A percentile compares a stretch with the other conserved stretches of the same genome.
Conservation (phyloP, 2,113 vertebrate species). For the Urocitellus parryii region DNA sequence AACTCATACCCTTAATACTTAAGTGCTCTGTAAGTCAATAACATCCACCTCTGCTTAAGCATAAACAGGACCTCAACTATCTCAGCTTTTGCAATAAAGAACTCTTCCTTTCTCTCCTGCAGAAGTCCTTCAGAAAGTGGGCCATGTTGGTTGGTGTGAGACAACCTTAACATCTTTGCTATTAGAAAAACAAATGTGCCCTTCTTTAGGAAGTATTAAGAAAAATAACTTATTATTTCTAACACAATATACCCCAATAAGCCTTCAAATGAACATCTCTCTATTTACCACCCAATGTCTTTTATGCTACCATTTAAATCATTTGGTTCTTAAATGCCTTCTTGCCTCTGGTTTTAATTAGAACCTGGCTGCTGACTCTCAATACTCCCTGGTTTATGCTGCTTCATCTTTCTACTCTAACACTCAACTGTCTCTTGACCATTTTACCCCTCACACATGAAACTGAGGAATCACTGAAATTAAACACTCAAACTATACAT, state of each 20-base stretch:
- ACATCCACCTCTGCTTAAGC: constrained; percentile 5
- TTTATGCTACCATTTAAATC: constrained; percentile 10
- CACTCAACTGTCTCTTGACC: not conserved
- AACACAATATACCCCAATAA: not conserved
- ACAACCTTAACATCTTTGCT: not conserved
- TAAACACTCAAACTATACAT: not conserved
- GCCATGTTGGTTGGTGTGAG: not conserved
- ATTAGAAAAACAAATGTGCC: constrained; percentile 37
- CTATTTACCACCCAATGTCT: constrained; percentile 2
- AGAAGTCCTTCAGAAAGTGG: constrained; percentile 26
- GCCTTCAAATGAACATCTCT: constrained; percentile 35
- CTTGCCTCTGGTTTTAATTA: constrained; percentile 47
- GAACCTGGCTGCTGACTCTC: not conserved
- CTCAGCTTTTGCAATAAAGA: not conserved
- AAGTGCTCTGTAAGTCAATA: constrained; percentile 48
- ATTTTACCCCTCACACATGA: not conserved
- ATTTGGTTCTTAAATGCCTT: not conserved
- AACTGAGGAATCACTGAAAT: constrained; percentile 35
- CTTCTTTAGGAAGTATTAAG: not conserved
- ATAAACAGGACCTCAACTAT: not conserved
- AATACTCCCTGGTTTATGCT: not conserved
- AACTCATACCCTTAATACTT: constrained; percentile 50
- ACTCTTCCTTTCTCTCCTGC: not conserved
- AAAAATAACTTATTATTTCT: constrained; percentile 10
- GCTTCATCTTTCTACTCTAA: not conserved